Conservation (phyloP, 2,888 invertebrate species). For the Criorhina ranunculi region DNA sequence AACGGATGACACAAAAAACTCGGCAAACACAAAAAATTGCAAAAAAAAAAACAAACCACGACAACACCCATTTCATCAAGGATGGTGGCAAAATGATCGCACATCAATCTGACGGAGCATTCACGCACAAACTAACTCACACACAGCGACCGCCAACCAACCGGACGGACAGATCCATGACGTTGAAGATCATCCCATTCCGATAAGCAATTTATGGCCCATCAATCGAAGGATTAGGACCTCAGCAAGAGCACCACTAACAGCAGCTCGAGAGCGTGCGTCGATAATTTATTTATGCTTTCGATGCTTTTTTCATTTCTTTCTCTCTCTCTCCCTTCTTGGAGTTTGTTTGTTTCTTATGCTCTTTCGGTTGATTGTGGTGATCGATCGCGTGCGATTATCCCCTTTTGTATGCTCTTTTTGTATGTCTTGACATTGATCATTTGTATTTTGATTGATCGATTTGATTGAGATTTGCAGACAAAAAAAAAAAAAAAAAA, state of each 20-base stretch:
- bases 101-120: conserved; percentile 38
- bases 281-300: conserved; percentile 51
- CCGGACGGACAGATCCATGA: conserved; percentile 30
- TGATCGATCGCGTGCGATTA: conserved; percentile 41
- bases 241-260: conserved; percentile 15
- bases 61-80: conserved; percentile 50
- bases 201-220: conserved; percentile 64
- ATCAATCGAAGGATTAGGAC: conserved; percentile 56
- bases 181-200: conserved; percentile 56
- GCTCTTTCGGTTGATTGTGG: background rate
- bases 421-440: conserved; percentile 45
- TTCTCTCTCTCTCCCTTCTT: background rate
- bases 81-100: conserved; percentile 55
- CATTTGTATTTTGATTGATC: conserved; percentile 23
- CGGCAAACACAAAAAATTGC: background rate
- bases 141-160: background rate
- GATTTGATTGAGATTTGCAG: conserved; percentile 17
- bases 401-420: conserved; percentile 9
- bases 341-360: conserved; percentile 7
- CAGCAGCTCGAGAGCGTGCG: conserved; percentile 30
- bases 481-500: background rate
- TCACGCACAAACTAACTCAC: conserved; percentile 28
- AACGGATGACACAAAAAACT: background rate
- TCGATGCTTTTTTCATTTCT: conserved; percentile 1
- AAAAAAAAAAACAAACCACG: background rate